These are phyloP conservation scores for Actinernus sp. DNA, from an alignment of 92 coral and sea anemone species.

Conservation along the genomic window DNA sequence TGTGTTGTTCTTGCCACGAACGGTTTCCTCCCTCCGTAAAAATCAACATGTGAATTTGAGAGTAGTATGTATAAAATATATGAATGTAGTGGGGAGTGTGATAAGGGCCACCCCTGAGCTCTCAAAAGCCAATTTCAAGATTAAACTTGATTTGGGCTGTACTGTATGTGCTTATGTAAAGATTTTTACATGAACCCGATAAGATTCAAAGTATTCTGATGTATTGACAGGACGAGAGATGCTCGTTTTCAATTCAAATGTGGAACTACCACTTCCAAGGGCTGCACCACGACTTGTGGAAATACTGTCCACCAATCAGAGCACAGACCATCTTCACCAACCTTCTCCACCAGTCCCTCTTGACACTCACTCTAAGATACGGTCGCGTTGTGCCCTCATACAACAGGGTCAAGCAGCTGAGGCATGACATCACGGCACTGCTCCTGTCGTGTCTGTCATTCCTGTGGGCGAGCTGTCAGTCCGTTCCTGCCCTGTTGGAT, in stretches of 20 bases:
- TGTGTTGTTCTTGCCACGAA: too few relatives aligned
- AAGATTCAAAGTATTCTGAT: too few relatives aligned
- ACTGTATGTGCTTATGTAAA: too few relatives aligned
- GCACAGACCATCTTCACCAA: constrained; percentile 88
- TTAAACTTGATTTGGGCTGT: too few relatives aligned
- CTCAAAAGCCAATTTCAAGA: too few relatives aligned
- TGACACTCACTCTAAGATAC: constrained; percentile 76
- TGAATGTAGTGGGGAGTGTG: too few relatives aligned
- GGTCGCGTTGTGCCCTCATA: constrained; percentile 73
- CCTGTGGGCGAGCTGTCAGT: constrained; percentile 76
- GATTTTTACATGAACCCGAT: too few relatives aligned
- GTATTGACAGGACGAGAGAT: constrained; percentile 95
- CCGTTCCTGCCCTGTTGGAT: constrained; percentile 64
- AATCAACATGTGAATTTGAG: too few relatives aligned
- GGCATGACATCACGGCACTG: constrained; percentile 88
- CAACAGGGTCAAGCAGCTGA: constrained; percentile 84
- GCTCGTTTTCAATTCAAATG: constrained; percentile 98
- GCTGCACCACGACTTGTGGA: constrained; percentile 86
- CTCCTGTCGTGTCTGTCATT: constrained; percentile 74
- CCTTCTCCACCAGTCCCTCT: constrained; percentile 78
- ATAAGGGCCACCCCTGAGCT: too few relatives aligned
- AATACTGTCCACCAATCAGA: constrained; percentile 74
- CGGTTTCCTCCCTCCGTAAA: too few relatives aligned
- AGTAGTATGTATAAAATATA: too few relatives aligned
- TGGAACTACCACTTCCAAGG: constrained; percentile 96